Evolutionary conservation across 2,113 vertebrate species (phyloP), one percentile per base, ranked within the genome.

Genomic region (Noturus placidus): DNA sequence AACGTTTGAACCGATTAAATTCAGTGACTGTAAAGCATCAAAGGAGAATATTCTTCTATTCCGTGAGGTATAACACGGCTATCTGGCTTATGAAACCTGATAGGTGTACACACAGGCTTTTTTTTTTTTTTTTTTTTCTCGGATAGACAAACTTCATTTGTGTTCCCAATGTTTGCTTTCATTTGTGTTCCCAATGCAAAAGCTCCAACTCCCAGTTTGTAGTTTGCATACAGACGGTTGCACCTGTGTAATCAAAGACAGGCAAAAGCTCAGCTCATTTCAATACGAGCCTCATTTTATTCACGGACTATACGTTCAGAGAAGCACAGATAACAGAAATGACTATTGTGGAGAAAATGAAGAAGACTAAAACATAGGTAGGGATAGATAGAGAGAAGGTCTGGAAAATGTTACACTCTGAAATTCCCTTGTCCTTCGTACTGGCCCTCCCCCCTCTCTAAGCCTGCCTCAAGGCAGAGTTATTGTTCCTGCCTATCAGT

Each of bases 381-480:
- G 33, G 33, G 56, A 84, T 0, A 63, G 69, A 77, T 14, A 65
- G n/a, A 84, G 25, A 65, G 54, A 83, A 56, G 56, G 17, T 83
- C 61, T 65, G 35, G 42, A 82, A 90, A 90, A 82, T 87, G 74
- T 87, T 90, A 80, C 33, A 82, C 88, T 89, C 59, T 59, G 90
- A 90, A 91, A 86, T 89, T 92, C 89, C 84, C n/a, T 82, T 30
- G 35, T 85, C 14, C 69, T 88, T 86, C 65, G 69, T 83, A 6
- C 57, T 57, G 54, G 56, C 78, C 70, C 83, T 78, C 87, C 81
- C 80, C 56, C 15, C 80, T 78, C 82, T 67, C 79, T 84, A 84
- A 84, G 88, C 86, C 87, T 90, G 89, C 89, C 85, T 91, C 90
- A 91, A 92, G 91, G 91, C 89, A 30, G 35, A 69, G 70, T 87